Base-by-base conservation (phyloP, 2,113 vertebrate species). In the Leucopsar rothschildi region DNA sequence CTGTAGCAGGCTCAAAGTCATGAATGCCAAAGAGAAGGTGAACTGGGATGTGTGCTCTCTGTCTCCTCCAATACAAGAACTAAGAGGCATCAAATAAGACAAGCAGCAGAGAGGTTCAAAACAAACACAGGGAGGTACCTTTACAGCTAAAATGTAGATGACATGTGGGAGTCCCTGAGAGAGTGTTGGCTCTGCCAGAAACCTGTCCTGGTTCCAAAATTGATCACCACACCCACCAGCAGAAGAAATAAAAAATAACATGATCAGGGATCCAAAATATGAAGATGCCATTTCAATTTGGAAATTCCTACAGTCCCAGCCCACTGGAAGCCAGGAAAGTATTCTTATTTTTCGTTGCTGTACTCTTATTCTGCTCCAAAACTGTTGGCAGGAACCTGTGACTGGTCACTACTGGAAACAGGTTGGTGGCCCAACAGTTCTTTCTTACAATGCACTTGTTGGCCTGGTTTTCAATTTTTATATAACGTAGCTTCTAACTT, bases 281-380 rank as follows among this genome's bases (percentile, higher is more conserved):
- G 3, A 86, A 87, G n/a, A 61, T 0, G 4, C 14, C 10, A 10
- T 88, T 61, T 68, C 2, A 4, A 5, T 10, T 66, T 2, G 0
- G 9, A 18, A 90, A 68, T 25, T 60, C 17, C 33, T 50, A 63
- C 17, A 57, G 10, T 42, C 19, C 28, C 33, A 68, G 65, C 28
- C 60, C 52, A 22, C 15, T 47, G 25, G n/a, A 71, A 68, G 33
- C 10, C 8, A 10, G 42, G 33, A 69, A 64, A 72, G 6, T 49
- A 42, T 52, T 69, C 73, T 72, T 75, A 27, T n/a, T 79, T 85
- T 68, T 76, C 1, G 2, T 7, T 75, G 53, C 18, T 44, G 9
- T 40, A 37, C 1, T 1, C 29, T 68, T 56, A 25, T 44, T 31
- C 44, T 33, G n/a, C 35, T 79, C 27, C 12, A 15, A 87, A 92